Evolutionary conservation across 2,113 vertebrate species (phyloP).

Genomic region (Xiphorhynchus elegans): DNA sequence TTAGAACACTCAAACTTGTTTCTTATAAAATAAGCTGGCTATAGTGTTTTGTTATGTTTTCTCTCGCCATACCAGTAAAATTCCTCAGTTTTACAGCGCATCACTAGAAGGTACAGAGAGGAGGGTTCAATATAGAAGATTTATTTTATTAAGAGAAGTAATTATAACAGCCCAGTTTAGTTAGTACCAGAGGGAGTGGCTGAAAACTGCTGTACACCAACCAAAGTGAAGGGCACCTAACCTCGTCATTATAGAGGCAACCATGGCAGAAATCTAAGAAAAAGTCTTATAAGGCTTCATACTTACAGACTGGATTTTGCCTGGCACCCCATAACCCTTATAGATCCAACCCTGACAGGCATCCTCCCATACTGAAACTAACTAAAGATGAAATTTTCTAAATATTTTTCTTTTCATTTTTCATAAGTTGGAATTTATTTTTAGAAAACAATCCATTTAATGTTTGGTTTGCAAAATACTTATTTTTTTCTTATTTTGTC

Average conservation of each 20-base stretch:
- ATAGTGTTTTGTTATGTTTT: background rate
- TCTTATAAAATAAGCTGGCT: background rate
- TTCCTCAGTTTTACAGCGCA: background rate
- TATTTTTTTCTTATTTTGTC: background rate
- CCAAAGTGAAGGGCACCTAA: background rate
- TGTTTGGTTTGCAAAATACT: fast-evolving
- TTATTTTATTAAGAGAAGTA: background rate
- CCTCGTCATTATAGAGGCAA: background rate
- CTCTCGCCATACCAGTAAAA: background rate
- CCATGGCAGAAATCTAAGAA: background rate
- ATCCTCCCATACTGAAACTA: background rate
- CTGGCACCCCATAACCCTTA: background rate
- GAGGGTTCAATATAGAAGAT: background rate
- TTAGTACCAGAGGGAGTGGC: background rate
- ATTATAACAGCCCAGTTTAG: background rate
- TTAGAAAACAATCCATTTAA: background rate
- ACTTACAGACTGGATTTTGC: background rate
- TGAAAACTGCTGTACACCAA: background rate
- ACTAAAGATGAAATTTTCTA: background rate
- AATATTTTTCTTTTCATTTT: background rate
- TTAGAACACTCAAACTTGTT: background rate
- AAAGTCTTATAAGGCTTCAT: background rate
- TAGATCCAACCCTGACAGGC: background rate
- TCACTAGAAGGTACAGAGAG: background rate
- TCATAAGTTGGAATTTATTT: background rate